Conservation (phyloP, 2,888 invertebrate genomes). For the Athripsodes cinereus region DNA sequence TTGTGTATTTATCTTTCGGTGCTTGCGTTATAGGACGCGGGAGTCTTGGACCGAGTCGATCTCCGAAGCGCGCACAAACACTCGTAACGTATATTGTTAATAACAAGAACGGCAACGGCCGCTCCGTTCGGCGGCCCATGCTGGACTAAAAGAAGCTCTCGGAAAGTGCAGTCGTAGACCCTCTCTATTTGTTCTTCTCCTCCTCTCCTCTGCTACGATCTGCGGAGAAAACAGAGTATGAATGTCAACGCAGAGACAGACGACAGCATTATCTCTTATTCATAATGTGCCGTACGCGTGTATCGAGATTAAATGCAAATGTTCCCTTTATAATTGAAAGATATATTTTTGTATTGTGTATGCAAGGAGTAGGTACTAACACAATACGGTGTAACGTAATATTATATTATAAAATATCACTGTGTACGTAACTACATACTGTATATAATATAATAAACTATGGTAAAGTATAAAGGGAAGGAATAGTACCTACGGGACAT, state of each 20-base stretch:
- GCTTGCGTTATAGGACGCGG: conserved; percentile 33
- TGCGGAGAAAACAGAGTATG: conserved; percentile 1
- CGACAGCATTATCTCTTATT: neutral
- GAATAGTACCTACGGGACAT: too few species aligned
- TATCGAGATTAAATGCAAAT: neutral
- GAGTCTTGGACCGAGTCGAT: conserved; percentile 39
- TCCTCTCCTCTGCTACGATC: neutral
- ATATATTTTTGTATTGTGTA: neutral
- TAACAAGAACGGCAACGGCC: conserved; percentile 40
- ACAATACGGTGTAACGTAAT: neutral
- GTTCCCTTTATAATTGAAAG: neutral
- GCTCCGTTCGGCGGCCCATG: conserved; percentile 37
- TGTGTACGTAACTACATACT: too few species aligned
- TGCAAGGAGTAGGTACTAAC: neutral
- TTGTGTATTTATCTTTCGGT: neutral
- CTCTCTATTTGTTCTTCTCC: neutral
- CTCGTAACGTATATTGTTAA: conserved; percentile 31
- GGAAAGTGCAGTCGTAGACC: neutral
- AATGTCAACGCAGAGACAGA: conserved; percentile 9
- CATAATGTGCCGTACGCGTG: neutral
- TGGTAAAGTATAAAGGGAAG: neutral
- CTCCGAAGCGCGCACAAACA: conserved; percentile 34
- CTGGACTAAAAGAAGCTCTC: conserved; percentile 32
- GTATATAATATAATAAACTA: neutral
- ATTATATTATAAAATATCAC: too few species aligned